These are phyloP conservation scores for Silurus aristotelis DNA, from an alignment of 2,797 vertebrate genomes.

Conservation along the genomic window DNA sequence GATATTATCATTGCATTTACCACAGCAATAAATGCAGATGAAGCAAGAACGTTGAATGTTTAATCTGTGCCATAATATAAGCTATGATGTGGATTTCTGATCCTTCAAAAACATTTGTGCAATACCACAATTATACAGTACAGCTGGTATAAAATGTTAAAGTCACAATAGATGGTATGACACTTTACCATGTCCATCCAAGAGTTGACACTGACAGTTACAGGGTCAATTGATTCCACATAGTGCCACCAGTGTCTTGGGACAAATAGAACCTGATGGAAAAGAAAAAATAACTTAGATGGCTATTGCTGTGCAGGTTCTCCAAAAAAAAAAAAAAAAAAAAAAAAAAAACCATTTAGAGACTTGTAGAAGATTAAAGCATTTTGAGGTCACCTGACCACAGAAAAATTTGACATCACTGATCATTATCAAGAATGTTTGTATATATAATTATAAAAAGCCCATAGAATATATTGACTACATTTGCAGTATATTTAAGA, in stretches of 20 bases:
- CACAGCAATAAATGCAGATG: background rate
- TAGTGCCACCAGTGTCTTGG: conserved; percentile 99
- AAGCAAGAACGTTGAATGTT: background rate
- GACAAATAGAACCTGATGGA: conserved; percentile 68
- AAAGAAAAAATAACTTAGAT: background rate
- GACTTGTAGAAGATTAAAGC: background rate
- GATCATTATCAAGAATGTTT: no score
- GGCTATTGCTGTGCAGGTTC: background rate
- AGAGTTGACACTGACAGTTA: conserved; percentile 94
- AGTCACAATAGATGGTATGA: background rate
- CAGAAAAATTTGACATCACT: no score
- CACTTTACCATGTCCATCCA: conserved; percentile 91
- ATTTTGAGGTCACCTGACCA: background rate
- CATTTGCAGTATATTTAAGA: background rate
- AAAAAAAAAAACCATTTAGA: background rate
- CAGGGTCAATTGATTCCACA: conserved; percentile 90
- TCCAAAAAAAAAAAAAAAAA: background rate
- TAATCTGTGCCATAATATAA: background rate
- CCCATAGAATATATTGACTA: background rate
- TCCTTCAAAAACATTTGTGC: conserved; percentile 6
- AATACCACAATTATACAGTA: background rate
- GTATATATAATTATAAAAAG: background rate
- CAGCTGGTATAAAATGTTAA: background rate
- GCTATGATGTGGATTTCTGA: background rate
- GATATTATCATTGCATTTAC: background rate